Base-by-base conservation (phyloP, 2,888 invertebrate genomes). In the Coremacera marginata region DNA sequence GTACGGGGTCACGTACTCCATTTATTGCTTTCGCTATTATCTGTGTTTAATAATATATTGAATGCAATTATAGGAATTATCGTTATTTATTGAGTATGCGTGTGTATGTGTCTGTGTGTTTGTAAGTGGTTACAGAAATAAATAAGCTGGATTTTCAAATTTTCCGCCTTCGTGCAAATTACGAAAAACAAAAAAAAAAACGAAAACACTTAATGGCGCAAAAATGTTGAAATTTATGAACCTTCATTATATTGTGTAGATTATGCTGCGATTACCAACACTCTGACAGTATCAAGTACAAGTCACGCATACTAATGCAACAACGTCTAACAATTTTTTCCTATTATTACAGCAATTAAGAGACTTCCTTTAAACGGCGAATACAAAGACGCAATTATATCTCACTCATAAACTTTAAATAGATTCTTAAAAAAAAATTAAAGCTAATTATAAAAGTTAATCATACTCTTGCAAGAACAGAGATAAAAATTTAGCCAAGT, bases 61-160 rank as follows among this genome's bases (percentile, higher is more conserved):
- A 86, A 84, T 87, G 88, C 88, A 89, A 88, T 88, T 88, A 88
- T 88, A 86, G 87, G 88, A 86, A 88, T 89, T 89, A 89, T 88
- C 88, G 86, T 89, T 89, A 88, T 88, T 88, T 88, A 88, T 89
- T 86, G 89, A 87, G 83, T 83, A 11, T 37, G 34, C 57, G 19
- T 22, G 19, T 22, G 19, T 27, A 27, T 14, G 9, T 1, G 19
- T 55, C 1, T 55, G 8, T 19, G 9, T 19, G 19, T 55, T 7
- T 44, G 44, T 44, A 44, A 44, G 44, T 44, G 44, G 1, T 44
- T 1, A 11, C 1, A 11, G 11, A 14, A 7, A 44, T 7, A 62
- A 62, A 62, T 25, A n/a, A n/a, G 62, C 14, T 25, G 60, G 5
- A 68, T 68, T 68, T 68, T 68, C 31, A 68, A 49, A 68, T 25